Percentiles rank a stretch among this genome's conserved stretches.
Evolutionary conservation across 2,888 invertebrate genomes (phyloP).

Genomic region (Ischnus inquisitorius): DNA sequence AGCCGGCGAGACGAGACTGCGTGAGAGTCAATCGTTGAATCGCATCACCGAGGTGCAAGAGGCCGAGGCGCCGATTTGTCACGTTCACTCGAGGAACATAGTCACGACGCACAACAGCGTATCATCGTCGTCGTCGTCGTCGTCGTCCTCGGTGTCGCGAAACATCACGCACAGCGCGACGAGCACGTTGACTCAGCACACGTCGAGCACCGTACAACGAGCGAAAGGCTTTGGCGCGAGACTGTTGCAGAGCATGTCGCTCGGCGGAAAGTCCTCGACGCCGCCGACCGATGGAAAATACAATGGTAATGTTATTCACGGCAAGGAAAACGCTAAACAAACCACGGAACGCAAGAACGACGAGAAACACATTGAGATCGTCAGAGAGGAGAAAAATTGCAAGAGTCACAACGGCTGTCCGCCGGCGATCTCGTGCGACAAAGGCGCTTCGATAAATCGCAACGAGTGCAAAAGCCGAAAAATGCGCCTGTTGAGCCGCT

Average conservation of each 20-base stretch:
- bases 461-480: constrained; percentile 85
- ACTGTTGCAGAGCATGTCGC: constrained; percentile 86
- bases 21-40: constrained; percentile 94
- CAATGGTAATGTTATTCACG: constrained; percentile 61
- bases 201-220: constrained; percentile 82
- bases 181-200: constrained; percentile 69
- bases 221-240: constrained; percentile 86
- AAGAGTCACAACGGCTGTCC: constrained; percentile 73
- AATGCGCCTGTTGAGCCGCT: constrained; percentile 89
- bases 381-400: constrained; percentile 60
- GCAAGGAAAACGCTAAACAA: constrained; percentile 38
- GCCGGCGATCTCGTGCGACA: constrained; percentile 77
- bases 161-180: constrained; percentile 67
- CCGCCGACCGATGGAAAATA: constrained; percentile 61
- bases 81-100: constrained; percentile 71
- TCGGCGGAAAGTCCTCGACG: constrained; percentile 71
- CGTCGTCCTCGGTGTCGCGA: constrained; percentile 72
- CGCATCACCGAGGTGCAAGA: constrained; percentile 95
- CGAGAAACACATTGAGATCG: constrained; percentile 65
- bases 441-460: constrained; percentile 78
- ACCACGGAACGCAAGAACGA: constrained; percentile 53
- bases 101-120: constrained; percentile 48
- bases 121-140: constrained; percentile 68
- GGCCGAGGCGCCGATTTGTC: constrained; percentile 85
- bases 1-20: constrained; percentile 89